phyloP scores from a whole-genome alignment of 2,888 invertebrate genomes.

The Nipponacmea schrenckii region DNA sequence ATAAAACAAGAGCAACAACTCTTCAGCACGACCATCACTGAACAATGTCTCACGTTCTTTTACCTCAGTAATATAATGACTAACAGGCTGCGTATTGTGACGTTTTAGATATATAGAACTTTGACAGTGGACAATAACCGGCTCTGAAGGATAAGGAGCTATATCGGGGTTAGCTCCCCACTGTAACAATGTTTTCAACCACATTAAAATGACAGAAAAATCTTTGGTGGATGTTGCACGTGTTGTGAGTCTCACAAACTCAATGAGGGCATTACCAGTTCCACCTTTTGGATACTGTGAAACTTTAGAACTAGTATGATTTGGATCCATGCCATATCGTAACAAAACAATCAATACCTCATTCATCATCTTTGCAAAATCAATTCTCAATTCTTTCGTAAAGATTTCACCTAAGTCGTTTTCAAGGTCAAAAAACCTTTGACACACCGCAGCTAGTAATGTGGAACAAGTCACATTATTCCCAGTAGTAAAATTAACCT shows the following conservation, averaged over 20 bases:
- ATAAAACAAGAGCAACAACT: slow-evolving; percentile 73
- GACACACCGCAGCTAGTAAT: slow-evolving; percentile 47
- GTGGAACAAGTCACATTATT: slow-evolving; percentile 76
- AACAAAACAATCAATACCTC: slow-evolving; percentile 76
- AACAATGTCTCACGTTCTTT: slow-evolving; percentile 70
- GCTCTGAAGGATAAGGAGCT: slow-evolving; percentile 71
- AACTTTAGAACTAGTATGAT: slow-evolving; percentile 73
- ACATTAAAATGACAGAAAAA: slow-evolving; percentile 77
- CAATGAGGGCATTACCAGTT: slow-evolving; percentile 75
- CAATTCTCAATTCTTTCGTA: slow-evolving; percentile 1
- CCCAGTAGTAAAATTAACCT: slow-evolving; percentile 76
- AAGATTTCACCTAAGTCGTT: background rate
- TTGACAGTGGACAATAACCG: slow-evolving; percentile 71
- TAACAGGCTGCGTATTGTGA: slow-evolving; percentile 70
- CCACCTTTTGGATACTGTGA: slow-evolving; percentile 52
- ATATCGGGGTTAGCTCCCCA: slow-evolving; percentile 81
- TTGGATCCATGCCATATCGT: slow-evolving; percentile 77
- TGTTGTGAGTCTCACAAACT: slow-evolving; percentile 75
- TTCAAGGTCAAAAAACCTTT: slow-evolving; percentile 36
- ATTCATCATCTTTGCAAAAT: slow-evolving; percentile 74
- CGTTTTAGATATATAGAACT: slow-evolving; percentile 72
- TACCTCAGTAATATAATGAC: slow-evolving; percentile 74
- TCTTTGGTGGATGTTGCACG: slow-evolving; percentile 77
- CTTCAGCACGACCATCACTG: slow-evolving; percentile 76
- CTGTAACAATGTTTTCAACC: slow-evolving; percentile 78